A percentile compares a stretch with the other conserved stretches of the same genome.
Evolutionary conservation across 2,888 invertebrate genomes (phyloP).

Genomic region (Parasteatoda lunata): DNA sequence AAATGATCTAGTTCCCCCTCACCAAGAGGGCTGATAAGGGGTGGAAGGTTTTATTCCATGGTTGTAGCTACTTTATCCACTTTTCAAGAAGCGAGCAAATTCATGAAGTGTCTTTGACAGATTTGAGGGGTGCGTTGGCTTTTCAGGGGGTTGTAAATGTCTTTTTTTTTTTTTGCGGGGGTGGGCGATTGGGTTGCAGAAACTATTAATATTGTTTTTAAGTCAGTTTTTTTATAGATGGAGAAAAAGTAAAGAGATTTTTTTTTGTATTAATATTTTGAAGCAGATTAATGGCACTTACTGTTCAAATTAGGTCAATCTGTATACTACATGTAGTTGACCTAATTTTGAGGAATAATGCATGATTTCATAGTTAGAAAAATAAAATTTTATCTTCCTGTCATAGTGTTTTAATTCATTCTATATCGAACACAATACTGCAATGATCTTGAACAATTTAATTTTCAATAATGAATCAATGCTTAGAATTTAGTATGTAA

Average conservation of each 20-base stretch:
- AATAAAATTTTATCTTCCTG: no score
- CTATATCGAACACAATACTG: no score
- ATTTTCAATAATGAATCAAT: no score
- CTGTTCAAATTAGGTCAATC: no score
- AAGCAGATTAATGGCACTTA: no score
- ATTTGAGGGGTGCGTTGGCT: slow-evolving; percentile 33
- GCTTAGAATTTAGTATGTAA: no score
- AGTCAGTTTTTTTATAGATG: slow-evolving; percentile 1
- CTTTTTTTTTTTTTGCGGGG: background rate
- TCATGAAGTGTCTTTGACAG: slow-evolving; percentile 56
- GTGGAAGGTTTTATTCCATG: background rate
- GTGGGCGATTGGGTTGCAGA: background rate
- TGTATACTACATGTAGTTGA: no score
- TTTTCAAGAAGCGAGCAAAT: slow-evolving; percentile 40
- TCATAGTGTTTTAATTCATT: no score
- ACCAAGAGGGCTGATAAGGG: background rate
- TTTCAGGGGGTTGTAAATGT: slow-evolving; percentile 3
- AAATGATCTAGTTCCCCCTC: slow-evolving; percentile 19
- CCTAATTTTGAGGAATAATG: no score
- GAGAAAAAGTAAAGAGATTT: background rate
- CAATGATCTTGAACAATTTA: no score
- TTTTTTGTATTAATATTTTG: no score
- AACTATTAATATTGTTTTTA: slow-evolving; percentile 9
- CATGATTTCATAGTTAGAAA: no score
- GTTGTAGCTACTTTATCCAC: background rate